Evolutionary conservation across 2,113 vertebrate genomes (phyloP), one percentile per base, ranked within the genome.

Genomic region (Aegithalos caudatus): DNA sequence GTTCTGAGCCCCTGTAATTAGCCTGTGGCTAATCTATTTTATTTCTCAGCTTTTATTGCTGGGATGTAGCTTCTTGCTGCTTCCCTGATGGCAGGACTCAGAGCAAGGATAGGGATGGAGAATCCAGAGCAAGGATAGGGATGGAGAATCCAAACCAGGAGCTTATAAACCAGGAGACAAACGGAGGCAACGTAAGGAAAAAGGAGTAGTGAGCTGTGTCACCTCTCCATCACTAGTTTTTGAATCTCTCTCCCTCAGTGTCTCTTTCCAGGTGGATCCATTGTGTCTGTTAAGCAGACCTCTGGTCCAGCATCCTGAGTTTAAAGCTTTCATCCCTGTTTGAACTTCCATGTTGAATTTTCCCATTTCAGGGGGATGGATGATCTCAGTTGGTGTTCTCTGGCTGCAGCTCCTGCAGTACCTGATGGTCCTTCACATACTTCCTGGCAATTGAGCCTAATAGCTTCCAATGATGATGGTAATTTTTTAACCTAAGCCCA

Each of bases 371-470:
- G 53, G 16, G 51, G 38, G 33, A 24, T n/a, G 4, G 29, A 31
- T 58, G 6, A 20, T 38, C 38, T 33, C 0, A 0, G 8, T 23
- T 27, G 18, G 1, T 21, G 45, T 24, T 73, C 50, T 51, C 60
- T 66, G 44, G 33, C 51, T 33, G 37, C 40, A 23, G 47, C 35
- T 3, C 3, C 70, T 18, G 9, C 37, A 35, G 42, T 23, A 67
- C 29, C 71, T 47, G 42, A 70, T 40, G 78, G 56, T 54, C 42
- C 70, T 87, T 54, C 91, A 81, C 47, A 8, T 71, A 18, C 12
- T 57, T 64, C 72, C 81, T 24, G 5, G 35, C n/a, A 69, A 62
- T 2, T 19, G 62, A 83, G 50, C 67, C 28, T 47, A 13, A 51
- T 7, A 28, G 33, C 21, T 60, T 84, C 37, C 54, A 33, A 2